Evolutionary conservation across 2,113 vertebrate genomes (phyloP).

Genomic region (Athene cunicularia): DNA sequence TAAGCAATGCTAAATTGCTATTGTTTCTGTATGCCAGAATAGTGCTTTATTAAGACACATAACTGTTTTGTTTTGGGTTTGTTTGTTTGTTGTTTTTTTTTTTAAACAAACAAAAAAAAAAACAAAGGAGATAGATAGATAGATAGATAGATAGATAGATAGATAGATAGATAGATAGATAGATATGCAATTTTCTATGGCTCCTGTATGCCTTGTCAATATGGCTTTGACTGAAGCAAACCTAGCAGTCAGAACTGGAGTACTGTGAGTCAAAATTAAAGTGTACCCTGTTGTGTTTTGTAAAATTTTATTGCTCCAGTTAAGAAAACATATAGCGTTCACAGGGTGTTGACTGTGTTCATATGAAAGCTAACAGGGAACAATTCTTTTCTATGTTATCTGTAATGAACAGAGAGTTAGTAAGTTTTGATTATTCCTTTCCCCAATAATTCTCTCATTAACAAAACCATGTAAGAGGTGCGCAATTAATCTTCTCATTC

Average conservation of each 20-base stretch:
- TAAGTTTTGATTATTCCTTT: constrained; percentile 37
- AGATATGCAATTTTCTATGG: neutral
- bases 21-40: neutral
- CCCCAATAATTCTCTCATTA: constrained; percentile 6
- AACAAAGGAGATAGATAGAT: neutral
- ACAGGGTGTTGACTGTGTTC: neutral
- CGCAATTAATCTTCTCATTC: constrained; percentile 12
- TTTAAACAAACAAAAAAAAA: no score
- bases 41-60: neutral
- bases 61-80: neutral
- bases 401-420: neutral
- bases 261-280: neutral
- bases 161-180: neutral
- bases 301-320: constrained; percentile 28
- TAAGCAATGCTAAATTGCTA: neutral
- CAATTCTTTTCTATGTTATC: neutral
- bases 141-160: no score
- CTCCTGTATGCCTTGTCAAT: neutral
- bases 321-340: constrained; percentile 46
- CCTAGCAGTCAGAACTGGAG: neutral
- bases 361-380: neutral
- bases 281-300: neutral
- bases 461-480: neutral
- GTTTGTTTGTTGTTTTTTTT: no score
- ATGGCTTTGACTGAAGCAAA: neutral